Evolutionary conservation across 2,113 vertebrate species (phyloP), one percentile per base, ranked within the genome.

Genomic region (Reinhardtius hippoglossoides): DNA sequence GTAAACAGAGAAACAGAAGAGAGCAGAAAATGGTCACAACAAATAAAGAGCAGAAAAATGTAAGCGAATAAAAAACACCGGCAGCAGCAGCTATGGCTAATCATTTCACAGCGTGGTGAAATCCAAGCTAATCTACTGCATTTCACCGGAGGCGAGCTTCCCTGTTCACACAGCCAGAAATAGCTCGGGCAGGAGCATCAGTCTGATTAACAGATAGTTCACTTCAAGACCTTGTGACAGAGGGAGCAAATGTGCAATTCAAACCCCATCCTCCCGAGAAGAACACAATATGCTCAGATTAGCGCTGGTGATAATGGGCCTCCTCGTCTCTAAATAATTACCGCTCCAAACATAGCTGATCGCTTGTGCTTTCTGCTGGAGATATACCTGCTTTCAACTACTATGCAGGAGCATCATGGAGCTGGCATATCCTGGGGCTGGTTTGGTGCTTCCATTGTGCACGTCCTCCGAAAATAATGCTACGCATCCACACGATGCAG

Each of bases 161-260:
- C 37, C 67, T 62, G 31, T 26, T 74, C 50, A 54, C 57, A 3
- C 70, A 58, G 69, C 74, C 68, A 82, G 52, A 83, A 88, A 88
- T 82, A 85, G 74, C 78, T 67, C 71, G 14, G 65, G 21, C 27
- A n/a, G 50, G 24, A 87, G 74, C 67, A 72, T 84, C 66, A 57
- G 52, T 83, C 78, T 67, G 77, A 88, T 88, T 79, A 86, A 88
- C 78, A 82, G 65, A 87, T 76, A 80, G 83, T 66, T 83, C 71
- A 79, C 61, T 74, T 76, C 67, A 67, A 84, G 69, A 82, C 67
- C 77, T 73, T 55, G 67, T 82, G 74, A 85, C 80, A 69, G 77
- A 27, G 73, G 62, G 67, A 42, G 46, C 62, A 77, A 44, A 73
- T 15, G 63, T 21, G 42, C 66, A 58, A 76, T 44, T 60, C 15